These are phyloP conservation scores for Polymixis flavicincta DNA, from an alignment of 2,888 invertebrate species.

Conservation along the genomic window DNA sequence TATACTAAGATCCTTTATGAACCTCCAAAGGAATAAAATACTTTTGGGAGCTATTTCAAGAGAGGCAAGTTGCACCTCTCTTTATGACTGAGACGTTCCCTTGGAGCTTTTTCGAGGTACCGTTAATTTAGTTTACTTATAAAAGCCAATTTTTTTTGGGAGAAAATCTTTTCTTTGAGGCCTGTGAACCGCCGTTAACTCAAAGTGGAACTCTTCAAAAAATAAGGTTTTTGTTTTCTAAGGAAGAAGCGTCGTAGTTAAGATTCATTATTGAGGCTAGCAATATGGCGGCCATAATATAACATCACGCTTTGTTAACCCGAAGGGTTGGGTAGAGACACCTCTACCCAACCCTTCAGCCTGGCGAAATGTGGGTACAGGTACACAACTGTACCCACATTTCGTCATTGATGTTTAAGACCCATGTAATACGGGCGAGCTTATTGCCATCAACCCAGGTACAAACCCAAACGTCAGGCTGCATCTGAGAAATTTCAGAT, in stretches of 20 bases:
- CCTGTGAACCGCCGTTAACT: neutral
- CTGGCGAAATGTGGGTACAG: too few species aligned
- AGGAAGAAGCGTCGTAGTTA: neutral
- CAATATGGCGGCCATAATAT: too few species aligned
- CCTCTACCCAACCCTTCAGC: too few species aligned
- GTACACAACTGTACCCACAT: too few species aligned
- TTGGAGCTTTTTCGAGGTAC: constrained; percentile 8
- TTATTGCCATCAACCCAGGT: too few species aligned
- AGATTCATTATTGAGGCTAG: too few species aligned
- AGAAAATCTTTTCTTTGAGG: neutral
- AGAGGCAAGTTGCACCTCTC: constrained; percentile 60
- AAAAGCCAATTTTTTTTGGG: neutral
- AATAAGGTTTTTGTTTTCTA: neutral
- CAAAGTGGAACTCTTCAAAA: neutral
- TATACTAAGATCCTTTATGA: constrained; percentile 62
- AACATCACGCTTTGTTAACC: too few species aligned
- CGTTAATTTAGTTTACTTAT: constrained; percentile 20
- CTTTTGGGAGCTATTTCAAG: constrained; percentile 69
- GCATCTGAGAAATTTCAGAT: too few species aligned
- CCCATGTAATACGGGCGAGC: too few species aligned
- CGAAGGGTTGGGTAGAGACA: too few species aligned
- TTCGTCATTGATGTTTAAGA: too few species aligned
- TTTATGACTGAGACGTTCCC: constrained; percentile 52
- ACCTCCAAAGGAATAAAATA: constrained; percentile 64
- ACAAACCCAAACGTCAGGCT: too few species aligned